Base-by-base conservation (phyloP, 2,888 invertebrate species). In the Noctua janthe region DNA sequence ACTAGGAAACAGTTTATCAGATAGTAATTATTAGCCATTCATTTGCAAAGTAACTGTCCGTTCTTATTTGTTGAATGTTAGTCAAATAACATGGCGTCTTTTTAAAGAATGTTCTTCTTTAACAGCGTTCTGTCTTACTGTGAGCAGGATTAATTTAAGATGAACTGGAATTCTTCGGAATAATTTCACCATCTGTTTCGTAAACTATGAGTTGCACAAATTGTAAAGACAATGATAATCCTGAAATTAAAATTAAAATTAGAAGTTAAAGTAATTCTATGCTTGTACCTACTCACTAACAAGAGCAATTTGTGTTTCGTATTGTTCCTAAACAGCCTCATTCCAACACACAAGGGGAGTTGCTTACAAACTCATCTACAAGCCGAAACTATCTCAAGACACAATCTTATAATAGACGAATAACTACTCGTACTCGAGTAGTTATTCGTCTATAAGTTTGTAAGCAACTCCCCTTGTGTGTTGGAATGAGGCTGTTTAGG, bases 1-100 rank as follows among this genome's bases (percentile, higher is more conserved):
- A 74, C 84, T 82, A 81, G 84, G 86, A 88, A 89, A 88, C 87
- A 78, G 78, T 89, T 89, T 88, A 89, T 89, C 88, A 78, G 86
- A 77, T 82, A 79, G 80, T 84, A 88, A 84, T 83, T n/a, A 82
- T 84, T 89, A 84, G 67, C 23, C 47, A 76, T 87, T 83, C 73
- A 87, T 85, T 88, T 80, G 67, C 73, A 80, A 78, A 82, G 76
- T 80, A 78, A 81, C 35, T 74, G 17, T 29, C 67, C 29, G 43
- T 62, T 83, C 70, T 71, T 76, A 77, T 81, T 82, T 78, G 47
- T 71, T 67, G 59, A 73, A 83, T 64, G 67, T 71, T 49, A 81
- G 56, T 62, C 66, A 83, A 81, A 84, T 74, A 84, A 62, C 69
- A 76, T 71, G 51, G 66, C 67, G 39, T 67, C 56, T 35, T 77